Base-by-base conservation (phyloP, 2,797 vertebrate species). In the Eupleurogrammus muticus region DNA sequence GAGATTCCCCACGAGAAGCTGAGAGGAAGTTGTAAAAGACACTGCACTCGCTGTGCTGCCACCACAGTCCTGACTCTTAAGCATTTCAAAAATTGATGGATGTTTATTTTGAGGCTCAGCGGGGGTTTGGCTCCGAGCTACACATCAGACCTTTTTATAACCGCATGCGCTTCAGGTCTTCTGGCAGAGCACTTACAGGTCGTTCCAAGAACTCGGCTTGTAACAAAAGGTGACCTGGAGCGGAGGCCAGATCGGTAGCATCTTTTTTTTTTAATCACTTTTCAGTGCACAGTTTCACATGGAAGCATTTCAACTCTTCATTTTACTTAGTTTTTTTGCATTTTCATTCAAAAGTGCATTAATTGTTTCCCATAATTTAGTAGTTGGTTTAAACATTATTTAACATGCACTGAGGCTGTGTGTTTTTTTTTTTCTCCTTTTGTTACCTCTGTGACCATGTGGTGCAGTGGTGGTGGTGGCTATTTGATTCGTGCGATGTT, bases 61-160 rank as follows among this genome's bases (percentile, higher is more conserved):
- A 58, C 53, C 54, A 70, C 59, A 67, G 63, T 53, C 67, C 70
- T 73, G 60, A 81, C 73, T 14, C 56, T 70, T 38, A 78, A 76
- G 55, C 40, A 73, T 65, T 58, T 50, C 49, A 70, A 66, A 64
- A 82, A 78, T 62, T 65, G 80, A 80, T 77, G 75, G 80, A 53
- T 80, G 83, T 89, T 88, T 83, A 74, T 83, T 87, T 75, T 84
- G 72, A 77, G 67, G 53, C 65, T 81, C 79, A 62, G 77, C 16
- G 9, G 70, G 70, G 77, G 61, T 71, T 80, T 71, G 67, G 66
- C 86, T 81, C 59, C 0, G 20, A 76, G 70, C 79, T 73, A 54
- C 66, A 73, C 61, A 75, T 80, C 73, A 73, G 61, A 84, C 63
- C 69, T 47, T 76, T 85, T 85, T 77, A 67, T 63, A 77, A 69